Conservation (phyloP, 2,113 vertebrate species). For the Myrmophylax atrothorax region DNA sequence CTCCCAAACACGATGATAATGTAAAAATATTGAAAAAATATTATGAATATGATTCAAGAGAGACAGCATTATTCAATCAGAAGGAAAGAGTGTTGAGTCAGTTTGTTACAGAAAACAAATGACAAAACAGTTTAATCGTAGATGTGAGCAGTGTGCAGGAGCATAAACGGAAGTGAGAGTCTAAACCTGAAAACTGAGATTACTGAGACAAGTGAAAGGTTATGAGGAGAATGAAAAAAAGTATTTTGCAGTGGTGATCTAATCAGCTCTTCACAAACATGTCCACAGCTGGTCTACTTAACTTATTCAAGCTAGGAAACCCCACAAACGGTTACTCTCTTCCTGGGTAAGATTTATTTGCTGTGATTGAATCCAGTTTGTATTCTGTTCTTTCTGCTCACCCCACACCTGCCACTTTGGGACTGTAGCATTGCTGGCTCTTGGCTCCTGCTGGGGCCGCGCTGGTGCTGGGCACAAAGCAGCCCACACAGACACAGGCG, state of each 20-base stretch:
- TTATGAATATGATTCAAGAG: background rate
- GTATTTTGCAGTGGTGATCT: background rate
- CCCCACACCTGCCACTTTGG: background rate
- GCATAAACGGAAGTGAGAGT: background rate
- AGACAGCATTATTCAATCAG: background rate
- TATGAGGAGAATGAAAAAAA: background rate
- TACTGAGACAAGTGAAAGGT: background rate
- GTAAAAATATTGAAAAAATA: background rate
- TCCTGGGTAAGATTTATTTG: background rate
- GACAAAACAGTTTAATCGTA: background rate
- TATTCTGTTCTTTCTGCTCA: background rate
- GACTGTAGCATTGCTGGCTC: background rate
- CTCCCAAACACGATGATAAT: background rate
- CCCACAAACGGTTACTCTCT: background rate
- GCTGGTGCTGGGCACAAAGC: background rate
- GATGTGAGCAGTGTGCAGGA: background rate
- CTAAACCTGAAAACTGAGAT: background rate
- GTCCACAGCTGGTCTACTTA: background rate
- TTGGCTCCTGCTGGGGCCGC: background rate
- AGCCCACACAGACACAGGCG: background rate
- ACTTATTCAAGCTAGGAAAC: background rate
- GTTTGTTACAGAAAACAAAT: background rate
- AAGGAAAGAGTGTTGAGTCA: background rate
- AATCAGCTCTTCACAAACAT: background rate
- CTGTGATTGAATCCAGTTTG: background rate